A percentile compares a stretch with the other conserved stretches of the same genome.
These are phyloP conservation scores for Myotis pilosus DNA, from an alignment of 2,797 vertebrate species.

Conservation along the genomic window DNA sequence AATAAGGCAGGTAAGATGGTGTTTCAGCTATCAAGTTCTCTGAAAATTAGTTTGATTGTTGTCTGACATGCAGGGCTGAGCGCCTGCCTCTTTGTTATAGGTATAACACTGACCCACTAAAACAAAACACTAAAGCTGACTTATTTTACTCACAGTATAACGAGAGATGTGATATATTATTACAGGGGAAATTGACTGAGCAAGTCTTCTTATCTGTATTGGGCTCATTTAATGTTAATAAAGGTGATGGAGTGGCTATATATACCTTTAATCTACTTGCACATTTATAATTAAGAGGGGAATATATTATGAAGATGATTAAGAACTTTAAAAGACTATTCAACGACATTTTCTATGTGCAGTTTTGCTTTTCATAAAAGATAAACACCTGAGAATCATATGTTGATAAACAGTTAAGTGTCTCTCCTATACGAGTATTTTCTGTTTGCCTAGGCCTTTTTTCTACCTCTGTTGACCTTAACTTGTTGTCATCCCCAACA, in stretches of 20 bases:
- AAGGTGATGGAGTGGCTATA: constrained; percentile 63
- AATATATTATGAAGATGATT: constrained; percentile 56
- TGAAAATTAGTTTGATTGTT: constrained; percentile 29
- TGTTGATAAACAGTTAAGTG: not conserved
- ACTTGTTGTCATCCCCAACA: not conserved
- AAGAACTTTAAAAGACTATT: constrained; percentile 36
- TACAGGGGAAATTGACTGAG: constrained; percentile 56
- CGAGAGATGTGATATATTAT: constrained; percentile 59
- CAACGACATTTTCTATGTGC: not conserved
- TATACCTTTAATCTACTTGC: constrained; percentile 65
- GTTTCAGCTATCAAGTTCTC: not conserved
- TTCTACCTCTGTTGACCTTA: not conserved
- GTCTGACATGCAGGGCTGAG: not conserved
- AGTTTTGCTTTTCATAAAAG: constrained; percentile 31
- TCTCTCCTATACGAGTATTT: not conserved
- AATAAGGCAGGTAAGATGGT: not conserved
- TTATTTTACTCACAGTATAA: constrained; percentile 49
- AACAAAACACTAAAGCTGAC: constrained; percentile 2
- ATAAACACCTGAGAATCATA: not conserved
- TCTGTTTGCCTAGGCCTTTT: not conserved
- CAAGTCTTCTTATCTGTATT: not conserved
- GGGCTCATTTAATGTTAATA: constrained; percentile 65
- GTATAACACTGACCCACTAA: not conserved
- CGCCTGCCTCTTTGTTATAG: not conserved
- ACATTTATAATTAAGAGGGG: constrained; percentile 65